Evolutionary conservation across 2,113 vertebrate genomes (phyloP).

Genomic region (Oryzias melastigma): DNA sequence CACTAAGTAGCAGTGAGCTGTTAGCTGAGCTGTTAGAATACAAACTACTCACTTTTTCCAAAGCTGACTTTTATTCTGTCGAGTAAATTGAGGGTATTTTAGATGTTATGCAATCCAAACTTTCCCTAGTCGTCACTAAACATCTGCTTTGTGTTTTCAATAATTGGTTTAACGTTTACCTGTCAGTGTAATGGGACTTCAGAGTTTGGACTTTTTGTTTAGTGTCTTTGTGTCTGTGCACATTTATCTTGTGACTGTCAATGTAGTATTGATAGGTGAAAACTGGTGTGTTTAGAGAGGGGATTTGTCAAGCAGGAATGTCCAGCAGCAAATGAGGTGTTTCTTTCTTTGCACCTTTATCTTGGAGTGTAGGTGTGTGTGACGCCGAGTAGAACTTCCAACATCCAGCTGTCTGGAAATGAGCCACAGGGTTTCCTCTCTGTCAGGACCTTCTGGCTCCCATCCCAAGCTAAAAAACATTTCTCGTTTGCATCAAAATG

Average conservation of each 20-base stretch:
- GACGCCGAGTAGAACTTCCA: constrained; percentile 28
- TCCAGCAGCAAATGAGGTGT: neutral
- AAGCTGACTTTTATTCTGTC: constrained; percentile 2
- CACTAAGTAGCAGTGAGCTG: constrained; percentile 14
- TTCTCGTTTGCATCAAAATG: constrained; percentile 18
- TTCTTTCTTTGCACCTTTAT: constrained; percentile 2
- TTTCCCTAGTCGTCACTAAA: neutral
- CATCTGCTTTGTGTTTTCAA: neutral
- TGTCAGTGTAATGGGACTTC: neutral
- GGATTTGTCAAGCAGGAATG: neutral
- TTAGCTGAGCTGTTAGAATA: constrained; percentile 8
- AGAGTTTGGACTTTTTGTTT: neutral
- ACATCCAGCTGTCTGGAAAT: constrained; percentile 35
- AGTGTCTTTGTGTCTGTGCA: neutral
- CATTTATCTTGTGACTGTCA: constrained; percentile 1
- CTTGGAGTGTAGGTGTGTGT: constrained; percentile 28
- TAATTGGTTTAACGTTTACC: neutral
- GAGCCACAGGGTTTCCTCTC: constrained; percentile 33
- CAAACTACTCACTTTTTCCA: neutral
- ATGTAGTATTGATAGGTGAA: constrained; percentile 11
- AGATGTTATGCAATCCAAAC: neutral
- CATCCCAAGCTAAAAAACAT: constrained; percentile 3
- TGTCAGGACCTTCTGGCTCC: constrained; percentile 25
- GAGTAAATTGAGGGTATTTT: neutral
- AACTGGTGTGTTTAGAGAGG: neutral